Conservation (phyloP, 35 echinoderm and acorn worm genomes). For the Heliocidaris tuberculata region DNA sequence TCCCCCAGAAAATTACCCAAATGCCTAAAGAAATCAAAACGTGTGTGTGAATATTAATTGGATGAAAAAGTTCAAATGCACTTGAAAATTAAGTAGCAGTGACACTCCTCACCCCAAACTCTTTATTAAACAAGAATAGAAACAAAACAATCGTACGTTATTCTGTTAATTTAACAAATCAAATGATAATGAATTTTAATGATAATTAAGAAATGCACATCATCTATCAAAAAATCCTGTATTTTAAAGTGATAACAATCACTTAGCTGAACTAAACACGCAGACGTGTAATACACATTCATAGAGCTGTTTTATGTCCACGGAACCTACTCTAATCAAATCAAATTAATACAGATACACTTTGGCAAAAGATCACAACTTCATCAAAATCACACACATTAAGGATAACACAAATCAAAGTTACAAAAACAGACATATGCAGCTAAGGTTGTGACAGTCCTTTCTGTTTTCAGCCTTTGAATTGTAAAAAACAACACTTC, state of each 20-base stretch:
- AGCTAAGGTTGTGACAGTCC: background rate
- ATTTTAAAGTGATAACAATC: too few relatives aligned
- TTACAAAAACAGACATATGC: background rate
- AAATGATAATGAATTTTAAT: too few relatives aligned
- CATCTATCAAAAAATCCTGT: too few relatives aligned
- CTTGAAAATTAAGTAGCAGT: background rate
- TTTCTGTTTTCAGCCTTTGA: slow-evolving; percentile 2
- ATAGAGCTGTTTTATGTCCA: background rate
- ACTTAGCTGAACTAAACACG: too few relatives aligned
- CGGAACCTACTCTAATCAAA: background rate
- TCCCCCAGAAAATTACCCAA: too few relatives aligned
- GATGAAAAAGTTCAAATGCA: background rate
- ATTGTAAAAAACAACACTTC: background rate
- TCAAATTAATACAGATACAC: background rate
- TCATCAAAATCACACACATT: slow-evolving; percentile 18
- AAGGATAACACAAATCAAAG: background rate
- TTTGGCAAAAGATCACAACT: background rate
- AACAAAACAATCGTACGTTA: too few relatives aligned
- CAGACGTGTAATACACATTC: too few relatives aligned
- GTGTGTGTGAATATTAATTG: background rate
- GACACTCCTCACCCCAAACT: background rate
- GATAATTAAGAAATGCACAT: too few relatives aligned
- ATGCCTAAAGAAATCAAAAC: background rate
- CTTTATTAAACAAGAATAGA: background rate
- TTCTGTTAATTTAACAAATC: too few relatives aligned